phyloP scores from a whole-genome alignment of 2,113 vertebrate genomes.

The Beaufortia kweichowensis region DNA sequence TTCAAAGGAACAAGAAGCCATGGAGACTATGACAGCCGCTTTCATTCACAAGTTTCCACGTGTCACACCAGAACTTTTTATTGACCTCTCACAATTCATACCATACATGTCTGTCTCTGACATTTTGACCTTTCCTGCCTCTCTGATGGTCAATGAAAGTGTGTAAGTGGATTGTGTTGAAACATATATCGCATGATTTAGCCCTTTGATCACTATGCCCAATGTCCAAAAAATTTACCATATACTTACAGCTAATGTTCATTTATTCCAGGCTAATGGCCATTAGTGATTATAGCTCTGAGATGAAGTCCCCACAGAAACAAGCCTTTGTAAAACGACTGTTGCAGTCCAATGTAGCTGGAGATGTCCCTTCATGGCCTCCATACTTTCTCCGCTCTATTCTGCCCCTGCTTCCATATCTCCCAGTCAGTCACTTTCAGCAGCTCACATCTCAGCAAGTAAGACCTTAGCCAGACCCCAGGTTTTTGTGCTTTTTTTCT shows the following conservation, averaged over 20 bases:
- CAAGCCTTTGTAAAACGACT: constrained; percentile 84
- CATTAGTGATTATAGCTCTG: constrained; percentile 81
- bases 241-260: neutral
- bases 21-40: constrained; percentile 83
- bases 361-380: constrained; percentile 83
- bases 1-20: constrained; percentile 76
- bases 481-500: neutral
- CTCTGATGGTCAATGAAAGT: constrained; percentile 82
- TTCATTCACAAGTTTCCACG: constrained; percentile 82
- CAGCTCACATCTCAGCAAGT: constrained; percentile 86
- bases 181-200: neutral
- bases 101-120: constrained; percentile 88
- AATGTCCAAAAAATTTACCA: neutral
- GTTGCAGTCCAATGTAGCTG: constrained; percentile 79
- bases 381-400: constrained; percentile 79
- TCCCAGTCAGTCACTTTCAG: constrained; percentile 82
- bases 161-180: constrained; percentile 75
- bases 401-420: constrained; percentile 80
- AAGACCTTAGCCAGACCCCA: neutral
- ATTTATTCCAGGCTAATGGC: constrained; percentile 74
- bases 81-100: constrained; percentile 86
- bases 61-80: constrained; percentile 85
- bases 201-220: neutral
- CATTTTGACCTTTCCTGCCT: constrained; percentile 83
- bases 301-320: constrained; percentile 84